Evolutionary conservation across 1,140 invertebrate species (phyloP).

Genomic region (Danaus melanippus): DNA sequence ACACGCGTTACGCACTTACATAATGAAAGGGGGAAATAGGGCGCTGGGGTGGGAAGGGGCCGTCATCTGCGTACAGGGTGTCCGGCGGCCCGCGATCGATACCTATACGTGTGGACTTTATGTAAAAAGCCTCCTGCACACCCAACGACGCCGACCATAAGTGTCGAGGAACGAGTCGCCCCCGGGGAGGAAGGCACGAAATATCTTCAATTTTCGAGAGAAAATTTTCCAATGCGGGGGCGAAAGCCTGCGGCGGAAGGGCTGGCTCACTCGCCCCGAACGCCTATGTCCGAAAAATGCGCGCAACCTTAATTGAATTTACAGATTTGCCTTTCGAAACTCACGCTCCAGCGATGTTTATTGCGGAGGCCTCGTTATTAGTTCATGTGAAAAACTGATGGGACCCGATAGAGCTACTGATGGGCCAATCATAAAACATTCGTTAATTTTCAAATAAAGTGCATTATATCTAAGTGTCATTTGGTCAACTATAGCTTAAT

Average conservation of each 20-base stretch:
- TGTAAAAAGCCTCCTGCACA: constrained; percentile 69
- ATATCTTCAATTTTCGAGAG: constrained; percentile 71
- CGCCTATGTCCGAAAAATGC: constrained; percentile 64
- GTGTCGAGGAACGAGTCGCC: constrained; percentile 68
- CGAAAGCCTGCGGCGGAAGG: constrained; percentile 58
- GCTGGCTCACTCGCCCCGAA: constrained; percentile 47
- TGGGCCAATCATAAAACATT: too few species aligned
- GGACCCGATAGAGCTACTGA: too few species aligned
- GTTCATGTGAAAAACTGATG: constrained; percentile 28
- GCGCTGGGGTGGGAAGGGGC: constrained; percentile 38
- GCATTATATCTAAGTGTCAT: too few species aligned
- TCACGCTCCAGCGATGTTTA: constrained; percentile 45
- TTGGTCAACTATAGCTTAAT: too few species aligned
- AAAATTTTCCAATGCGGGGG: constrained; percentile 69
- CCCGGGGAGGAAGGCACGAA: constrained; percentile 61
- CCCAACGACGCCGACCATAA: constrained; percentile 67
- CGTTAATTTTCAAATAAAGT: too few species aligned
- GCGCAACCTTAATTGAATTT: constrained; percentile 64
- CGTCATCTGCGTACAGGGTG: constrained; percentile 68
- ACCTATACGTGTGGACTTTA: constrained; percentile 71
- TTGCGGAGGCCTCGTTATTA: constrained; percentile 44
- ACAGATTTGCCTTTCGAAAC: constrained; percentile 65
- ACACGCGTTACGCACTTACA: constrained; percentile 70
- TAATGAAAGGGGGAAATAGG: constrained; percentile 67
- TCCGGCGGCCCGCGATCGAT: constrained; percentile 66